phyloP scores from a whole-genome alignment of 1,140 invertebrate species.

The Tenebrio molitor region DNA sequence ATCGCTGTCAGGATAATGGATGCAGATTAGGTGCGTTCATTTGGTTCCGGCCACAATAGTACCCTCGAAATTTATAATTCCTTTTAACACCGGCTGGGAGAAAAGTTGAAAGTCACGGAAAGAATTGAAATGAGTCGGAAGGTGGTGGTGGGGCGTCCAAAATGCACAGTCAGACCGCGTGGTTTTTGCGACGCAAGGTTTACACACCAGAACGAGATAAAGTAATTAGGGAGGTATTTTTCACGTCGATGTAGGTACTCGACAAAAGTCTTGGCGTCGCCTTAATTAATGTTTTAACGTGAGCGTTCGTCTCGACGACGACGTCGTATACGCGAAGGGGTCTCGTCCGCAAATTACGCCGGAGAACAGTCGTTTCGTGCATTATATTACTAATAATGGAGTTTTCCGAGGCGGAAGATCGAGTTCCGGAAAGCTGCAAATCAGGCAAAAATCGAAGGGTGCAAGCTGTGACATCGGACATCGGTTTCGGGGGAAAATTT shows the following conservation, averaged over 20 bases:
- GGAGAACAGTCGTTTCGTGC: not conserved
- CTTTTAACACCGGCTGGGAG: no score
- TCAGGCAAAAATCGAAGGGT: no score
- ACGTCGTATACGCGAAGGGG: not conserved
- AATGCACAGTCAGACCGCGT: no score
- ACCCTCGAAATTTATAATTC: no score
- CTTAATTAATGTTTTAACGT: constrained; percentile 5
- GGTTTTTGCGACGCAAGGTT: not conserved
- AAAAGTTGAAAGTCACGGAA: no score
- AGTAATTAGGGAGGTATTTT: not conserved
- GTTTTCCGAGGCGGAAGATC: not conserved
- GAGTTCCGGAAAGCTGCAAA: no score
- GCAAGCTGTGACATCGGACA: not conserved
- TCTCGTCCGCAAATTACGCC: not conserved
- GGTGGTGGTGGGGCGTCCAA: no score
- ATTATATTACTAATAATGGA: not conserved
- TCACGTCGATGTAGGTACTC: not conserved
- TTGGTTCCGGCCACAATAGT: no score
- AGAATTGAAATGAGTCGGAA: no score
- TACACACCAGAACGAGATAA: not conserved
- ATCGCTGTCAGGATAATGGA: constrained; percentile 17
- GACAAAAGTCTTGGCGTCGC: not conserved
- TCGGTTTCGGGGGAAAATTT: not conserved
- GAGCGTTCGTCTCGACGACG: not conserved
- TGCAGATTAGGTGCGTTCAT: constrained; percentile 11